phyloP scores from a whole-genome alignment of 2,113 vertebrate species.

The Oreotrochilus melanogaster region DNA sequence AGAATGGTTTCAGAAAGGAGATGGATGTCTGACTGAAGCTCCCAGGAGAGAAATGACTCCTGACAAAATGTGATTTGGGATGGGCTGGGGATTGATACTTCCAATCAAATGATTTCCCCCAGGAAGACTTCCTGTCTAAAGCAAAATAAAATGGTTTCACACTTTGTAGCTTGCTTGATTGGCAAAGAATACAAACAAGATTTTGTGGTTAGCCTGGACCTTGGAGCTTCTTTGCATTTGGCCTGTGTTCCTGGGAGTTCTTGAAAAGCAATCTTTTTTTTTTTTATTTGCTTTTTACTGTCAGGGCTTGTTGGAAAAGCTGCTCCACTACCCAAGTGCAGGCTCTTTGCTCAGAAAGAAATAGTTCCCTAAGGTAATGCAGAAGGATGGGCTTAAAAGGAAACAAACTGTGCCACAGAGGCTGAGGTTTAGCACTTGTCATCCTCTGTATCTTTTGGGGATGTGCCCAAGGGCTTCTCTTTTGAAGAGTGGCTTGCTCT shows the following conservation, averaged over 20 bases:
- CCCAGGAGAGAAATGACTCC: background rate
- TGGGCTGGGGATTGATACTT: slow-evolving; percentile 15
- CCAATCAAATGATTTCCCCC: background rate
- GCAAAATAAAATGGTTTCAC: slow-evolving; percentile 54
- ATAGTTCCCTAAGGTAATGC: background rate
- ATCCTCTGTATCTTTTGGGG: background rate
- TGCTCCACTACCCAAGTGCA: background rate
- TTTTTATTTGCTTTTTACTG: slow-evolving; percentile 4
- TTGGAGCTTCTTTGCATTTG: background rate
- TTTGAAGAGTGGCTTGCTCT: background rate
- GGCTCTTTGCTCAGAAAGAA: background rate
- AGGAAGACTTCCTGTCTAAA: background rate
- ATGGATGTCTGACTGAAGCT: background rate
- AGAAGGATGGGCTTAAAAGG: background rate
- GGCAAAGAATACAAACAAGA: slow-evolving; percentile 22
- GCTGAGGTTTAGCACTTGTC: background rate
- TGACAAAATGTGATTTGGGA: slow-evolving; percentile 21
- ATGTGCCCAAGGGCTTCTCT: background rate
- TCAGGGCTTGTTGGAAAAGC: background rate
- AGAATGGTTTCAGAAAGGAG: background rate
- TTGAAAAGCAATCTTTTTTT: background rate
- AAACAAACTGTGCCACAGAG: background rate
- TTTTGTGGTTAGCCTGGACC: background rate
- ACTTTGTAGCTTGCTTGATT: slow-evolving; percentile 36
- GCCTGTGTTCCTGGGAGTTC: slow-evolving; percentile 10